Base-by-base conservation (phyloP, 1,140 invertebrate genomes). In the Papilio helenus region DNA sequence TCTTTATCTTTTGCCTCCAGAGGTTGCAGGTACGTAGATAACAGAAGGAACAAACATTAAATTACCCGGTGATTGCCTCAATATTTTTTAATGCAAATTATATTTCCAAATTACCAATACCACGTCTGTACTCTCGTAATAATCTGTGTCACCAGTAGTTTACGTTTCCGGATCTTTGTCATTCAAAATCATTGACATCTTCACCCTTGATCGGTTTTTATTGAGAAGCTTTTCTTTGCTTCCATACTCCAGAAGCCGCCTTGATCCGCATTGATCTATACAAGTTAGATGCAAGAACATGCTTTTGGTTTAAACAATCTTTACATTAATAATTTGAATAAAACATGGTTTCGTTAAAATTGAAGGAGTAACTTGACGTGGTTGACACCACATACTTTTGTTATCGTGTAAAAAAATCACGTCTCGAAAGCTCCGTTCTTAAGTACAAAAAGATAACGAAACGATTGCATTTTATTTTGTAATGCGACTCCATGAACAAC, bases 11-110 rank as follows among this genome's bases (percentile, higher is more conserved):
- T 65, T 16, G 29, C 61, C 61, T 29, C 61, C 61, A 65, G 29
- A 65, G 23, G 61, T 65, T 65, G 23, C 26, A 29, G 61, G 26
- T 65, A 26, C 12, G 23, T 65, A 29, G 14, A 1, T 29, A 65
- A 3, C 23, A 87, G 85, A 92, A 90, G 14, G 20, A 20, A 4
- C 10, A 26, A 23, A 20, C 3, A 58, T 23, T 2, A 55, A n/a
- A 55, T 20, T 58, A 20, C n/a, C 14, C 61, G 3, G 9, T 29
- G 14, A 7, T 18, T 61, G 23, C 9, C 58, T 12, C 16, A 65
- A 84, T 80, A n/a, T 85, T 79, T 71, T 49, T 74, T 51, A 20
- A 51, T 78, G 68, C 79, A 58, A 79, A 61, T 79, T 72, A 55
- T 23, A 46, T 46, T 49, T n/a, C 14, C 4, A 72, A 51, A 65